These are phyloP conservation scores for Actinemys pallida DNA, from an alignment of 2,113 vertebrate species.

Conservation along the genomic window DNA sequence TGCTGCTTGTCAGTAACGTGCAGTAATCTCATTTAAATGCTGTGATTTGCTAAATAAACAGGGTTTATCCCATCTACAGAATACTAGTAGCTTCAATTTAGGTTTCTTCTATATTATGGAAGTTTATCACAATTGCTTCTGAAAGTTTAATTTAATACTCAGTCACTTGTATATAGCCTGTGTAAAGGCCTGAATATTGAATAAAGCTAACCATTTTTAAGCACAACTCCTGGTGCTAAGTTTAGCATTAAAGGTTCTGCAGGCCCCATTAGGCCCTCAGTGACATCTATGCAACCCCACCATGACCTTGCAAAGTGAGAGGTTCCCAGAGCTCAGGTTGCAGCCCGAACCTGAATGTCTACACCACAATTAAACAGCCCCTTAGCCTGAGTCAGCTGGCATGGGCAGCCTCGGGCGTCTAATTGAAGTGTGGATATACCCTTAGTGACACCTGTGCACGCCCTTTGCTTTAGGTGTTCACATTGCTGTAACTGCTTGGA, in stretches of 20 bases:
- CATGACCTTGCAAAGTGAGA: no score
- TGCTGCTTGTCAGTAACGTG: fast-evolving
- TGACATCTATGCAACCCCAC: neutral
- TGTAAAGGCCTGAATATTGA: neutral
- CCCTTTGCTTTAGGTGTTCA: neutral
- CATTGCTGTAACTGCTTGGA: neutral
- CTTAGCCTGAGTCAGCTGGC: neutral
- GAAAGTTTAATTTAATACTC: constrained; percentile 5
- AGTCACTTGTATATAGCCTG: neutral
- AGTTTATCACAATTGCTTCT: neutral
- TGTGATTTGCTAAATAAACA: neutral
- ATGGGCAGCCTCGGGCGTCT: neutral
- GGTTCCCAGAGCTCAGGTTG: no score
- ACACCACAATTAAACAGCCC: neutral
- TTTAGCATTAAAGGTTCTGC: neutral
- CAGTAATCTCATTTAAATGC: neutral
- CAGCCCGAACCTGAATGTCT: no score
- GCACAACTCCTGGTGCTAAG: neutral
- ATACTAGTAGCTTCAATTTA: neutral
- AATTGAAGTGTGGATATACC: neutral
- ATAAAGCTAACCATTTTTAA: neutral
- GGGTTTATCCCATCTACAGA: neutral
- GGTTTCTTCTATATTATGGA: neutral
- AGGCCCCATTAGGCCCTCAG: neutral
- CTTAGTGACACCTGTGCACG: neutral